Conservation (phyloP, 2,888 invertebrate genomes). For the Temnothorax unifasciatus region DNA sequence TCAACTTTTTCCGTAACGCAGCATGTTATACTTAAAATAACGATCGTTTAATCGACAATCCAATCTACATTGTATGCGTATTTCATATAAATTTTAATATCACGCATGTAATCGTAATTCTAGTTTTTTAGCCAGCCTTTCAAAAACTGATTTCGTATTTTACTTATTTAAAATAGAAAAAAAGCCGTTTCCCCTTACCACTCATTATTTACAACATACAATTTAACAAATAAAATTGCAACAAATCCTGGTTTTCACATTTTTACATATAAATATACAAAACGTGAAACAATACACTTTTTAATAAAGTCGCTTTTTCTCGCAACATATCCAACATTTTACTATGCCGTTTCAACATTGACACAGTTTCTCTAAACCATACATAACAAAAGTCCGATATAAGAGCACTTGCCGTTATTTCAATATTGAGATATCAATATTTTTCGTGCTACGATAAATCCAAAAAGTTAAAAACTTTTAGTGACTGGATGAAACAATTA, state of each 20-base stretch:
- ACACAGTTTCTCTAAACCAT: not conserved
- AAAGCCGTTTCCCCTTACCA: not conserved
- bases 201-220: conserved; percentile 2
- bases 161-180: not conserved
- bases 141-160: not conserved
- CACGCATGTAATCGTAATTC: conserved; percentile 15
- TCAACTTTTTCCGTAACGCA: conserved; percentile 10
- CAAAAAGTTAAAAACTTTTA: not conserved
- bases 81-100: not conserved
- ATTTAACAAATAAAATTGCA: not conserved
- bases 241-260: conserved; percentile 9
- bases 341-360: not conserved
- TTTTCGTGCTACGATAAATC: not conserved
- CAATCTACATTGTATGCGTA: conserved; percentile 13
- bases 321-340: conserved; percentile 4
- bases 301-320: conserved; percentile 3
- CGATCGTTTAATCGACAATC: conserved; percentile 37
- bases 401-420: not conserved
- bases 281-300: not conserved
- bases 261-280: conserved; percentile 4
- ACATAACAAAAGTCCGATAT: not conserved
- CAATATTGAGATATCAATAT: conserved; percentile 4
- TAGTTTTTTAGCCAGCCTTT: not conserved
- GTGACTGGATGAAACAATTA: not conserved
- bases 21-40: conserved; percentile 40